Evolutionary conservation across 2,113 vertebrate species (phyloP), one percentile per base, ranked within the genome.

Genomic region (Anolis carolinensis): DNA sequence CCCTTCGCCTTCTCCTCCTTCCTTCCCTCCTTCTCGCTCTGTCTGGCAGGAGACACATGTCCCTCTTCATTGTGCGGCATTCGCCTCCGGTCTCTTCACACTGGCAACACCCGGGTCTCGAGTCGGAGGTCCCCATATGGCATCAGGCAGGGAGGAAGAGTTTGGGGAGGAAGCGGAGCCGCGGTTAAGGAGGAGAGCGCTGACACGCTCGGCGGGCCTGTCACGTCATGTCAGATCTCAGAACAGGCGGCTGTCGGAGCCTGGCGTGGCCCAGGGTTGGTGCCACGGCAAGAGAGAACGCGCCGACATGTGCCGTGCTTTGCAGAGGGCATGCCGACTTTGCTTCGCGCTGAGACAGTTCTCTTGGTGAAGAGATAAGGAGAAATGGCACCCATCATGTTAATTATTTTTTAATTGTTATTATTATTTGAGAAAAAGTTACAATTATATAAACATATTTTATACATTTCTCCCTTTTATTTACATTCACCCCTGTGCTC

Each of bases 11-110:
- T 72, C 5, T 59, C 36, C 79, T 67, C 81, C 55, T 89, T 88
- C 90, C 81, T 34, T 32, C 59, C 81, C 65, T 89, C 87, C 30
- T 74, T 59, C 88, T 82, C 74, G 63, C 71, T 3, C 91, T 91
- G 71, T 77, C 91, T 94, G 93, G 93, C 93, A 95, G 93, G 89
- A 95, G 94, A 95, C 95, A 94, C 94, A 95, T 90, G 93, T 91
- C 93, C 92, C 91, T 95, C 88, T 77, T 92, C 89, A 91, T 88
- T 82, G 73, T 63, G 93, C 74, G n/a, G 74, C 88, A 84, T 36
- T 93, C 39, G 5, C 86, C 88, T 68, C 50, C 62, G 2, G 0
- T 76, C 62, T 23, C 39, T 84, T 88, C 70, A 79, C 83, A 36
- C 91, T 82, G 90, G 88, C 91, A 87, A 89, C 25, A 87, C 82